Conservation (phyloP, 2,888 invertebrate genomes). For the Acleris laterana region DNA sequence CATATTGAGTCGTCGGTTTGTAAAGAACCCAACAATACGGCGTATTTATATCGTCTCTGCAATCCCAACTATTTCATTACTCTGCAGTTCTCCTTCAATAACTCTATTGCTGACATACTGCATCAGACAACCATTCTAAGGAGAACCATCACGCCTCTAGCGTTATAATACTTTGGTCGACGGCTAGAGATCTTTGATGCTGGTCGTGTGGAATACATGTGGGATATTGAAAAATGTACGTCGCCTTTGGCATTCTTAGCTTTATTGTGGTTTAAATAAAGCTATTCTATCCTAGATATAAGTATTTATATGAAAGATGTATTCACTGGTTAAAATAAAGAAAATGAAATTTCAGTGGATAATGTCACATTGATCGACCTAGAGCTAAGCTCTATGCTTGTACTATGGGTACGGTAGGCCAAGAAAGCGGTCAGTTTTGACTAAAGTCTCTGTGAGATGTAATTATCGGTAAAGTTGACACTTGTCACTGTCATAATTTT, state of each 20-base stretch:
- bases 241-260: constrained; percentile 46
- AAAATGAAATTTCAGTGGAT: too few relatives aligned
- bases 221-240: constrained; percentile 57
- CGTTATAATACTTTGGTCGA: constrained; percentile 39
- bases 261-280: constrained; percentile 5
- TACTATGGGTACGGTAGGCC: too few relatives aligned
- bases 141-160: constrained; percentile 37
- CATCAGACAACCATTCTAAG: constrained; percentile 39
- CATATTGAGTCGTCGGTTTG: too few relatives aligned
- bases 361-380: too few relatives aligned
- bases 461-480: too few relatives aligned
- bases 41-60: not conserved
- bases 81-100: not conserved
- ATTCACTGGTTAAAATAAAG: too few relatives aligned
- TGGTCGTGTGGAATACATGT: constrained; percentile 54
- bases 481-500: too few relatives aligned
- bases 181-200: constrained; percentile 31
- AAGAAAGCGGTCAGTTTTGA: too few relatives aligned
- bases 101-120: constrained; percentile 3
- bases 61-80: constrained; percentile 19
- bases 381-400: too few relatives aligned
- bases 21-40: not conserved
- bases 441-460: too few relatives aligned
- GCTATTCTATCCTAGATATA: not conserved
- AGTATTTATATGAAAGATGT: too few relatives aligned